Percentiles rank a stretch among this genome's conserved stretches.
phyloP scores from a whole-genome alignment of 2,113 vertebrate genomes.

The Hippoglossus stenolepis region DNA sequence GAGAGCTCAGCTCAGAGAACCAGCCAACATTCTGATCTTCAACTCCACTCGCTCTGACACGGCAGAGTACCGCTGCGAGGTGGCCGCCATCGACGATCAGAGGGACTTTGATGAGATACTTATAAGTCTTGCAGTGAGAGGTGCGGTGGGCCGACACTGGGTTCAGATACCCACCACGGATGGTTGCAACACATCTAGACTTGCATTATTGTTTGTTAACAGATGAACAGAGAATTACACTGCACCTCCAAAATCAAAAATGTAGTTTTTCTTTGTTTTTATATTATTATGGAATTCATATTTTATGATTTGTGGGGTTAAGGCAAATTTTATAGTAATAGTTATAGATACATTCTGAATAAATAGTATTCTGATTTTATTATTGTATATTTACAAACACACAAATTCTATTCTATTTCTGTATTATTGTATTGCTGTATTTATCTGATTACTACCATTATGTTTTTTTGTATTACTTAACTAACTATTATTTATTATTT shows the following conservation, averaged over 20 bases:
- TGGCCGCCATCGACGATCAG: slow-evolving; percentile 90
- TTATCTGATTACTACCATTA: no score
- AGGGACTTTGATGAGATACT: slow-evolving; percentile 94
- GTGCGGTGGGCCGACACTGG: slow-evolving; percentile 68
- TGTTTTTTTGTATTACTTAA: no score
- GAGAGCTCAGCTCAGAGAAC: slow-evolving; percentile 89
- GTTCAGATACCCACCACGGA: neutral
- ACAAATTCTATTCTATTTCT: no score
- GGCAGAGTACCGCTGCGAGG: slow-evolving; percentile 94
- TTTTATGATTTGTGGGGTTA: no score
- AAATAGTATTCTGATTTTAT: no score
- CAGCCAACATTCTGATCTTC: slow-evolving; percentile 91
- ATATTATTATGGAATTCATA: no score
- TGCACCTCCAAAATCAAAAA: neutral
- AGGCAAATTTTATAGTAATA: no score
- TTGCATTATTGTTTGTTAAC: neutral
- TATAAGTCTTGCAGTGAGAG: slow-evolving; percentile 94
- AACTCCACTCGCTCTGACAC: slow-evolving; percentile 92
- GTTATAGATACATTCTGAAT: no score
- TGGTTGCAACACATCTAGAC: neutral
- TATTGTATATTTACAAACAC: no score
- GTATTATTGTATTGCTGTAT: no score
- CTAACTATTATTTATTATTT: no score
- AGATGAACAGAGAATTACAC: neutral
- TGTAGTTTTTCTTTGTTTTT: no score